phyloP scores from a whole-genome alignment of 1,140 invertebrate species.

The Mycetomoellerius zeteki region DNA sequence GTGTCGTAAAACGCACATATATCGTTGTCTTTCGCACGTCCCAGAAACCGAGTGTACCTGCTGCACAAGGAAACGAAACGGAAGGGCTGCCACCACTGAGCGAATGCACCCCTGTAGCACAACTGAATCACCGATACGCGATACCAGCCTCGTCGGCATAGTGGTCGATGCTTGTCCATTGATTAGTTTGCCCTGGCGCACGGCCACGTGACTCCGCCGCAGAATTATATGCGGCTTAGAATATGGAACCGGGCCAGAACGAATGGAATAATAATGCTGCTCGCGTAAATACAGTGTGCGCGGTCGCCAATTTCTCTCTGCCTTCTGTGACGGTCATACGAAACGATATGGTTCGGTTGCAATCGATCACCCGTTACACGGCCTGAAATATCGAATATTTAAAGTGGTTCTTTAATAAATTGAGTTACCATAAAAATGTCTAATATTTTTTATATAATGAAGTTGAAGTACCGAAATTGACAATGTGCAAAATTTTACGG shows the following conservation, averaged over 20 bases:
- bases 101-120: conserved; percentile 73
- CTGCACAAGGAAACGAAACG: background rate
- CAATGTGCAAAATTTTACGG: too few relatives aligned
- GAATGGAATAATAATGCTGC: conserved; percentile 41
- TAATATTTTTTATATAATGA: too few relatives aligned
- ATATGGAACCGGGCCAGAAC: conserved; percentile 19
- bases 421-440: too few relatives aligned
- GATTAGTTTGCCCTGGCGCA: conserved; percentile 77
- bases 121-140: conserved; percentile 57
- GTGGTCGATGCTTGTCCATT: conserved; percentile 80
- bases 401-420: background rate
- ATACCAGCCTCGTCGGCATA: conserved; percentile 75
- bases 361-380: background rate
- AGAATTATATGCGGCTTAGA: conserved; percentile 36
- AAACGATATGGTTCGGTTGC: background rate
- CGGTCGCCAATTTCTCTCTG: background rate
- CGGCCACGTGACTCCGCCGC: conserved; percentile 71
- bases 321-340: background rate
- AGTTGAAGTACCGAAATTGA: too few relatives aligned
- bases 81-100: conserved; percentile 54
- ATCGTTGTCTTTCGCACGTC: background rate
- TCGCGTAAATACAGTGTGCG: background rate
- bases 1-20: background rate
- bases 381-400: conserved; percentile 15
- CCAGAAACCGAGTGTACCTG: background rate